These are phyloP conservation scores for Caenorhabditis imperialis DNA, from an alignment of 2,888 invertebrate genomes.

Conservation along the genomic window DNA sequence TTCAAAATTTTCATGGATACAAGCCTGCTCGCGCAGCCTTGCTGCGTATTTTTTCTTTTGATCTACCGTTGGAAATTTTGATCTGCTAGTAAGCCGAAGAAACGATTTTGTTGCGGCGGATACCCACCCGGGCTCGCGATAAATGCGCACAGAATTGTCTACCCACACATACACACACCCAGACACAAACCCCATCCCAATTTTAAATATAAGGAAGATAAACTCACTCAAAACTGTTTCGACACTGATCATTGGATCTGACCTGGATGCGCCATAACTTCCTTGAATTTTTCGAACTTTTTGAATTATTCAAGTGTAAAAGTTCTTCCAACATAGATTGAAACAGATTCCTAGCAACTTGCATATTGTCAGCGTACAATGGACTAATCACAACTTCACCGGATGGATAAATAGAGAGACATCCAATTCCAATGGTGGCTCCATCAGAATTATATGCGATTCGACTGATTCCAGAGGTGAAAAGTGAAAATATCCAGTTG, in stretches of 20 bases:
- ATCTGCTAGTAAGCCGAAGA: too few species aligned
- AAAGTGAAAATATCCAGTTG: constrained; percentile 24
- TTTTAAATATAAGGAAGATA: too few species aligned
- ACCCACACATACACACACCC: too few species aligned
- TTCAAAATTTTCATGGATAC: too few species aligned
- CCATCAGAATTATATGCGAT: constrained; percentile 26
- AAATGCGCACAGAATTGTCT: too few species aligned
- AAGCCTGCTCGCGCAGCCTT: too few species aligned
- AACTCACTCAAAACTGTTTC: constrained; percentile 21
- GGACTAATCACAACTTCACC: constrained; percentile 37
- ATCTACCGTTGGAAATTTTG: too few species aligned
- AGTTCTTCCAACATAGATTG: constrained; percentile 23
- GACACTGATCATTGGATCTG: constrained; percentile 41
- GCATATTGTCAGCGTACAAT: constrained; percentile 19
- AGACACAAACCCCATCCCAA: too few species aligned
- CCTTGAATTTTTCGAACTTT: too few species aligned
- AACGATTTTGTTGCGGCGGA: too few species aligned
- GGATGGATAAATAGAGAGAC: constrained; percentile 26
- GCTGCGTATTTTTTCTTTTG: too few species aligned
- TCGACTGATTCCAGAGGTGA: constrained; percentile 23
- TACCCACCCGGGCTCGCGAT: too few species aligned
- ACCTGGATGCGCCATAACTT: constrained; percentile 36
- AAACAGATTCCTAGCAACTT: constrained; percentile 17
- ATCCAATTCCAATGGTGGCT: constrained; percentile 21
- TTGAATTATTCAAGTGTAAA: not conserved